Percentiles rank a stretch among this genome's conserved stretches.
phyloP scores from a whole-genome alignment of 2,113 vertebrate genomes.

The Chauna torquata region DNA sequence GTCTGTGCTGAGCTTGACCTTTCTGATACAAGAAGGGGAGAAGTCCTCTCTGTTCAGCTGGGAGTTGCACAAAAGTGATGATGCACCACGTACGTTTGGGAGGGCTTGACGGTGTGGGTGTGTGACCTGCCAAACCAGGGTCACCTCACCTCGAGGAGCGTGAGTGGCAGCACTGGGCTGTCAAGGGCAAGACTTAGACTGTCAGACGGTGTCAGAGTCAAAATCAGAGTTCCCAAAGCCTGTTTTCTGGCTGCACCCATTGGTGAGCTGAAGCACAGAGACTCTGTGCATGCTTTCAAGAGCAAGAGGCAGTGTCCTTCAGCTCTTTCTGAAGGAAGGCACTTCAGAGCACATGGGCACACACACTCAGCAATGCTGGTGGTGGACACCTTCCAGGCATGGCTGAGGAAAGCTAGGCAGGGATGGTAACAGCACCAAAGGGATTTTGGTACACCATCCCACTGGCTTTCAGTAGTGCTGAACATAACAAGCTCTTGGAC shows the following conservation, averaged over 20 bases:
- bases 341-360: fast-evolving
- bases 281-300: background rate
- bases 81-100: background rate
- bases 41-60: background rate
- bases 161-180: background rate
- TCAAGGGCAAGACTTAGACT: background rate
- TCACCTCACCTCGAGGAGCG: background rate
- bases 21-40: background rate
- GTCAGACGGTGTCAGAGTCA: background rate
- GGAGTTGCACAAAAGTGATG: background rate
- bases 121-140: background rate
- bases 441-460: background rate
- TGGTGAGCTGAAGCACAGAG: background rate
- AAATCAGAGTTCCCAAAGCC: background rate
- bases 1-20: fast-evolving
- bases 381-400: fast-evolving
- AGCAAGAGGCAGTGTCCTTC: background rate
- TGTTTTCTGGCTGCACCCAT: background rate
- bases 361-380: fast-evolving
- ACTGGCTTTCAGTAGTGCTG: background rate
- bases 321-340: fast-evolving
- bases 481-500: background rate
- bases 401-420: background rate
- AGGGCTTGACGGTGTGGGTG: fast-evolving
- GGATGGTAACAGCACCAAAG: background rate